These are phyloP conservation scores for Bovichtus diacanthus DNA, from an alignment of 2,797 vertebrate genomes.

Conservation along the genomic window DNA sequence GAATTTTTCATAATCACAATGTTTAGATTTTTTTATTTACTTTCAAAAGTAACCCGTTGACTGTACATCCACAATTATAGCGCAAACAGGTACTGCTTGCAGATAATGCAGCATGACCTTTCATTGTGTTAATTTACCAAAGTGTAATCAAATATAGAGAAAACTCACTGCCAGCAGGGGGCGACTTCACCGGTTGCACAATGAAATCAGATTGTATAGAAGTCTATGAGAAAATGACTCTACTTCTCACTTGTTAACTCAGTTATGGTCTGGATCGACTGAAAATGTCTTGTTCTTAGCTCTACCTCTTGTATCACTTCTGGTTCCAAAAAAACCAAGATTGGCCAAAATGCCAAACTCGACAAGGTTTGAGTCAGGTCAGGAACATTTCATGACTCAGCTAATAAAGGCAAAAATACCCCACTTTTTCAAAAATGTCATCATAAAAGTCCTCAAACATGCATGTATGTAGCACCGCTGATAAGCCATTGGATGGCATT, in stretches of 20 bases:
- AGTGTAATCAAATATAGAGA: not conserved
- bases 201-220: too few species aligned
- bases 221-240: too few species aligned
- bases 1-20: not conserved
- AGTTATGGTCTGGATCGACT: too few species aligned
- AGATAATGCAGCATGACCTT: not conserved
- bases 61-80: not conserved
- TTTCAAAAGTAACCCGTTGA: not conserved
- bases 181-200: too few species aligned
- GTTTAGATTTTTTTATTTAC: not conserved
- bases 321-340: too few species aligned
- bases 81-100: not conserved
- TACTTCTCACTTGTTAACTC: too few species aligned
- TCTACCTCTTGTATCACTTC: too few species aligned
- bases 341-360: too few species aligned
- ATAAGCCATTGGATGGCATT: slow-evolving; percentile 7
- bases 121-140: not conserved
- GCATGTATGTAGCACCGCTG: too few species aligned
- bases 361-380: not conserved
- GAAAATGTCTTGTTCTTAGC: too few species aligned
- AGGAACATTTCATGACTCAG: not conserved
- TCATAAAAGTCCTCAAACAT: not conserved
- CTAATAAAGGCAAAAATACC: not conserved
- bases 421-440: not conserved
- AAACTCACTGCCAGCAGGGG: not conserved